phyloP scores from a whole-genome alignment of 2,797 vertebrate genomes.

The Microctenopoma stevenorrisi region DNA sequence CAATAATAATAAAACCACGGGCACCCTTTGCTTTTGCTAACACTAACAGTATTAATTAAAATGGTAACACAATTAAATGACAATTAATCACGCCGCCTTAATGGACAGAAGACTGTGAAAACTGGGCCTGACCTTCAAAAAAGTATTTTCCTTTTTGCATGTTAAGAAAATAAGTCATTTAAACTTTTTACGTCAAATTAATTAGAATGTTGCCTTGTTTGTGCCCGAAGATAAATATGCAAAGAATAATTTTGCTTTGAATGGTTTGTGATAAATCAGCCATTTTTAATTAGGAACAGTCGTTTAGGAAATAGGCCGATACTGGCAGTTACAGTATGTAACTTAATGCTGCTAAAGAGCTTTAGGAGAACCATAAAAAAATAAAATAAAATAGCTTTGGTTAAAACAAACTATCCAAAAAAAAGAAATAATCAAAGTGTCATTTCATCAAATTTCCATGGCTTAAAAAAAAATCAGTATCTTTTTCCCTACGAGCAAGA shows the following conservation, averaged over 20 bases:
- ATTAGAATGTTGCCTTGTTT: constrained; percentile 42
- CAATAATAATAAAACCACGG: constrained; percentile 75
- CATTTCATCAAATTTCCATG: too few relatives aligned
- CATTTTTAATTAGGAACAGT: constrained; percentile 60
- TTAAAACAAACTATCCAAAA: too few relatives aligned
- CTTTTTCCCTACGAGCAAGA: neutral
- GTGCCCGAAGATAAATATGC: constrained; percentile 52
- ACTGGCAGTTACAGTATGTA: constrained; percentile 20
- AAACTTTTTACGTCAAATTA: constrained; percentile 54
- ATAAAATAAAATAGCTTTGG: too few relatives aligned
- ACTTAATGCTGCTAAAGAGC: constrained; percentile 8
- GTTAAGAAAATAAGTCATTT: constrained; percentile 14
- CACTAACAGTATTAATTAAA: constrained; percentile 81
- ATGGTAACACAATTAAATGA: constrained; percentile 82
- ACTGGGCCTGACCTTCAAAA: constrained; percentile 78
- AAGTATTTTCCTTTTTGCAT: constrained; percentile 50
- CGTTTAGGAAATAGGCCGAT: constrained; percentile 40
- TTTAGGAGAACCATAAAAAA: neutral
- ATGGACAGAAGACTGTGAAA: constrained; percentile 74
- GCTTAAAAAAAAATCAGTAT: constrained; percentile 6
- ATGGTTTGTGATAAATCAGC: constrained; percentile 37
- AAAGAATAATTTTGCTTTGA: constrained; percentile 54
- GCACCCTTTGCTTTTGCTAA: constrained; percentile 67
- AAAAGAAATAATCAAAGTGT: neutral
- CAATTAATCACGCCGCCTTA: constrained; percentile 78